Percentiles rank a stretch among this genome's conserved stretches.
phyloP scores from a whole-genome alignment of 1,140 invertebrate species.

The Choristoneura fumiferana region DNA sequence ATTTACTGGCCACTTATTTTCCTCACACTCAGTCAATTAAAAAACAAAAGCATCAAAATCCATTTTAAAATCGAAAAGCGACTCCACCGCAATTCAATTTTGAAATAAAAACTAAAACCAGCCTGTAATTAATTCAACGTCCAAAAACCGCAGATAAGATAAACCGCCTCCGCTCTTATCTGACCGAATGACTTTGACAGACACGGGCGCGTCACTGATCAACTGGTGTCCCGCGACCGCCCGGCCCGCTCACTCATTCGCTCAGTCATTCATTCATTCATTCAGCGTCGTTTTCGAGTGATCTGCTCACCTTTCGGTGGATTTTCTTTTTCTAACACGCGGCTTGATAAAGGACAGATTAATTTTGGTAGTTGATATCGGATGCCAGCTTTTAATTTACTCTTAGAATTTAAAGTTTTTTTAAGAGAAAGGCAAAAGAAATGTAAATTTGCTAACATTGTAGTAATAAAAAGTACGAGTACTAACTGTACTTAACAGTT shows the following conservation, averaged over 20 bases:
- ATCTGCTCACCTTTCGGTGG: constrained; percentile 49
- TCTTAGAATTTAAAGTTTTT: too few species aligned
- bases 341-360: constrained; percentile 27
- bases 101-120: constrained; percentile 12
- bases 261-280: constrained; percentile 57
- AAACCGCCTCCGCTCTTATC: constrained; percentile 34
- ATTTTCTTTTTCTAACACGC: constrained; percentile 34
- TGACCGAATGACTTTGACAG: constrained; percentile 52
- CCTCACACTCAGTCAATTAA: too few species aligned
- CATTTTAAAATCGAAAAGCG: background rate
- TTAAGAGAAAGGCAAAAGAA: too few species aligned
- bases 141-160: constrained; percentile 23
- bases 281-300: constrained; percentile 55
- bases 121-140: constrained; percentile 17
- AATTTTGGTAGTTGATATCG: background rate
- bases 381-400: too few species aligned
- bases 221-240: constrained; percentile 62
- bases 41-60: too few species aligned
- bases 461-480: too few species aligned
- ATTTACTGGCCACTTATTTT: too few species aligned
- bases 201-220: constrained; percentile 64
- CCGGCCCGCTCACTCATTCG: constrained; percentile 45
- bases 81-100: background rate
- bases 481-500: too few species aligned
- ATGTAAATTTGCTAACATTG: too few species aligned